phyloP scores from a whole-genome alignment of 2,888 invertebrate species.

The Didymodactylos carnosus region DNA sequence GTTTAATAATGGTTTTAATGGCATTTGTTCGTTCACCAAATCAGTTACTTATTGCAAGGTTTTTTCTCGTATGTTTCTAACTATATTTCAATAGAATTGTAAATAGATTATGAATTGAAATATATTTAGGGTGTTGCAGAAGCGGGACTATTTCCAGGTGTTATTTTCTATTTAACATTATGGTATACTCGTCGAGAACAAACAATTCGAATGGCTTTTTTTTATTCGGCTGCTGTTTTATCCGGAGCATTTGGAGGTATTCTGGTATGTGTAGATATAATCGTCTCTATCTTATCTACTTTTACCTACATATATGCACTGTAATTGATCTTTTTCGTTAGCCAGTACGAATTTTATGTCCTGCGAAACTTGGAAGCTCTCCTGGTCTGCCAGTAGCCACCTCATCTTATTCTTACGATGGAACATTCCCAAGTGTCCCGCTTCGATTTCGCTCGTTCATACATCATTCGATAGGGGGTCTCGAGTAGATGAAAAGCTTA shows the following conservation, averaged over 20 bases:
- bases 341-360: no score
- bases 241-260: neutral
- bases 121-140: neutral
- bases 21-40: neutral
- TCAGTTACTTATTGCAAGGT: neutral
- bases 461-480: no score
- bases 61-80: neutral
- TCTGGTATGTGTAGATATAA: neutral
- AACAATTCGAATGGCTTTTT: neutral
- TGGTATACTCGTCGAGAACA: neutral
- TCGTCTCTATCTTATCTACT: no score
- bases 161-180: neutral
- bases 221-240: neutral
- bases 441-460: no score
- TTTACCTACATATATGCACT: no score
- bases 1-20: neutral
- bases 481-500: no score
- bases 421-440: no score
- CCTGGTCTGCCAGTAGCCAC: no score
- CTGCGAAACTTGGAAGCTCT: no score
- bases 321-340: no score
- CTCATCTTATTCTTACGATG: no score
- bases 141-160: neutral
- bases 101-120: neutral
- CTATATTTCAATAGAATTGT: neutral